Percentiles rank a stretch among this genome's conserved stretches.
Conservation (phyloP, 2,888 invertebrate genomes). For the Dione juno region DNA sequence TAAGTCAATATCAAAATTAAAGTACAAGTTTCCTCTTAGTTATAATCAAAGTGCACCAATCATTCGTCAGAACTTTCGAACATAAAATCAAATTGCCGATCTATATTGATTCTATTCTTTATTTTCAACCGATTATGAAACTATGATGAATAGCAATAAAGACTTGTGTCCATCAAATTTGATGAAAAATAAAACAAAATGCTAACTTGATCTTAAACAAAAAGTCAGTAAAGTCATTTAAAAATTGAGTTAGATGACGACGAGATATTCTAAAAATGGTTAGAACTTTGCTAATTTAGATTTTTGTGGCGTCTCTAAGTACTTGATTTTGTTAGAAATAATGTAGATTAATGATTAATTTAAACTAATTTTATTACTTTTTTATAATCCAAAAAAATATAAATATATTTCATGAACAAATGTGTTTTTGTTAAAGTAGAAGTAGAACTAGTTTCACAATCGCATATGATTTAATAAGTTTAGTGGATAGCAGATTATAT, state of each 20-base stretch:
- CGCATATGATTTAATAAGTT: not conserved
- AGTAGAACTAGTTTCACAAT: not conserved
- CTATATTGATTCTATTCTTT: constrained; percentile 48
- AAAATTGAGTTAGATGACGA: too few relatives aligned
- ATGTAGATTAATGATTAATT: too few relatives aligned
- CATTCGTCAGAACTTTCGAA: constrained; percentile 46
- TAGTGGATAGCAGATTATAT: not conserved
- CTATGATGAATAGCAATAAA: constrained; percentile 42
- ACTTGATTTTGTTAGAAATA: too few relatives aligned
- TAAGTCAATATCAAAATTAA: constrained; percentile 28
- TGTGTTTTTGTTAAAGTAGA: too few relatives aligned
- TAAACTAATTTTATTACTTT: too few relatives aligned
- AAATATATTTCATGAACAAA: too few relatives aligned
- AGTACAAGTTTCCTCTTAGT: constrained; percentile 40
- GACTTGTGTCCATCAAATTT: constrained; percentile 27
- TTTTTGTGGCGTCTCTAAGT: too few relatives aligned
- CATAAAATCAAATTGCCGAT: constrained; percentile 49
- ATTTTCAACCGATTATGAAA: constrained; percentile 47
- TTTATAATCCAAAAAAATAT: too few relatives aligned
- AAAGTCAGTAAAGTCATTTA: too few relatives aligned
- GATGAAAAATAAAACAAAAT: not conserved
- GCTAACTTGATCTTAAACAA: too few relatives aligned
- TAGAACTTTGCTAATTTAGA: too few relatives aligned
- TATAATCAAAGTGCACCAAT: constrained; percentile 36
- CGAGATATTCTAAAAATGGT: not conserved